Evolutionary conservation across 2,113 vertebrate genomes (phyloP).

Genomic region (Trichomycterus rosablanca): DNA sequence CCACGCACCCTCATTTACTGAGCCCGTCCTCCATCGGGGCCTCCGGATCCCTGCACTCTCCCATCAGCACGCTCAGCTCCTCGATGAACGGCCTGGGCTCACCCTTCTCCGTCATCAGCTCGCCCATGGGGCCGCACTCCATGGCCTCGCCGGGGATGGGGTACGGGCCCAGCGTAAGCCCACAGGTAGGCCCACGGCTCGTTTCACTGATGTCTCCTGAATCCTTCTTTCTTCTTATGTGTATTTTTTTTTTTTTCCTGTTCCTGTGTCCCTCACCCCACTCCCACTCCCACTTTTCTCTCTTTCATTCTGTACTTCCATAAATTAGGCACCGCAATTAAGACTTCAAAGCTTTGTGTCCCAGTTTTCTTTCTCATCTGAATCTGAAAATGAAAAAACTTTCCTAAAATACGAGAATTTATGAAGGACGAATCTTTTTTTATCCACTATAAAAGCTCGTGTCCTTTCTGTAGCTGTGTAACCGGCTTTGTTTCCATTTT

Average conservation of each 20-base stretch:
- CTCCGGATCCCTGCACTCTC: slow-evolving; percentile 86
- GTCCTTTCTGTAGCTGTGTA: no score
- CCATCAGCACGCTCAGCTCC: slow-evolving; percentile 86
- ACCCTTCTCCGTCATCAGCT: slow-evolving; percentile 96
- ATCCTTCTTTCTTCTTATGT: neutral
- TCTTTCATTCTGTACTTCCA: slow-evolving; percentile 48
- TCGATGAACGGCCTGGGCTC: slow-evolving; percentile 94
- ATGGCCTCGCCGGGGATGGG: slow-evolving; percentile 88
- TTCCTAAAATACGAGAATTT: slow-evolving; percentile 38
- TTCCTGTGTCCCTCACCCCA: neutral
- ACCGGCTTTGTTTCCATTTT: no score
- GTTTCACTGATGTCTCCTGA: no score
- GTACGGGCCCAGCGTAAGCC: slow-evolving; percentile 82
- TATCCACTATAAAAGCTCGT: no score
- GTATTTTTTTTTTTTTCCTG: neutral
- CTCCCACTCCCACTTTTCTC: slow-evolving; percentile 6
- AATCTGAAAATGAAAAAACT: slow-evolving; percentile 55
- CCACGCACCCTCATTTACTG: slow-evolving; percentile 85
- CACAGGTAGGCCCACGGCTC: slow-evolving; percentile 80
- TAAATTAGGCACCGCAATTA: slow-evolving; percentile 58
- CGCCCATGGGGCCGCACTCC: slow-evolving; percentile 89
- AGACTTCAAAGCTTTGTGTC: slow-evolving; percentile 67
- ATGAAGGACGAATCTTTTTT: no score
- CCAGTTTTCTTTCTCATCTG: slow-evolving; percentile 59
- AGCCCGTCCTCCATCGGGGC: slow-evolving; percentile 79